phyloP scores from a whole-genome alignment of 2,888 invertebrate species.

The Agrilus cyanescens region DNA sequence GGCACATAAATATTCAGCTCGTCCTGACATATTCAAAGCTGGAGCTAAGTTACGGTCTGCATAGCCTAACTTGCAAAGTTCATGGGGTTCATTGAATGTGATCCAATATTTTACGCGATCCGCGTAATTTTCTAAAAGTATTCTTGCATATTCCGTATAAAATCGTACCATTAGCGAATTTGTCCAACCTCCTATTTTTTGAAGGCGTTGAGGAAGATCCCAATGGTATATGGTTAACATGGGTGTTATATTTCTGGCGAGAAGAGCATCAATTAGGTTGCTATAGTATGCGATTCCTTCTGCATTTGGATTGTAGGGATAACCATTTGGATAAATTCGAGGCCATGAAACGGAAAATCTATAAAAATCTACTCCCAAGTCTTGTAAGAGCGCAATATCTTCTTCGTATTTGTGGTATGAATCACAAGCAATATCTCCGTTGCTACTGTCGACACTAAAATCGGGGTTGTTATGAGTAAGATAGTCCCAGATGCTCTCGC shows the following conservation, averaged over 20 bases:
- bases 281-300: conserved; percentile 64
- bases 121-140: conserved; percentile 25
- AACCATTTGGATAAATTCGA: conserved; percentile 51
- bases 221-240: conserved; percentile 31
- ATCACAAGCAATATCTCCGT: conserved; percentile 51
- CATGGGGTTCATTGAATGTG: conserved; percentile 39
- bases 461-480: conserved; percentile 38
- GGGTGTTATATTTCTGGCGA: conserved; percentile 43
- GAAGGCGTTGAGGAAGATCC: conserved; percentile 22
- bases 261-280: conserved; percentile 55
- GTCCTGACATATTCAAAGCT: conserved; percentile 34
- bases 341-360: conserved; percentile 54
- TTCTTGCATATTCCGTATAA: conserved; percentile 41
- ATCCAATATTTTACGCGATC: conserved; percentile 34
- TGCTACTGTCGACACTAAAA: conserved; percentile 37
- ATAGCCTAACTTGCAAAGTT: conserved; percentile 21
- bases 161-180: conserved; percentile 43
- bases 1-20: conserved; percentile 45
- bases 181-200: conserved; percentile 51
- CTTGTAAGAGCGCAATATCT: conserved; percentile 45
- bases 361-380: conserved; percentile 45
- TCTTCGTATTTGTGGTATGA: conserved; percentile 52
- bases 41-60: conserved; percentile 36
- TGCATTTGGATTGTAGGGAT: conserved; percentile 50
- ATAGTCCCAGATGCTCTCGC: conserved; percentile 43